Conservation (phyloP, 1,140 invertebrate species). For the Metopolophium dirhodum region DNA sequence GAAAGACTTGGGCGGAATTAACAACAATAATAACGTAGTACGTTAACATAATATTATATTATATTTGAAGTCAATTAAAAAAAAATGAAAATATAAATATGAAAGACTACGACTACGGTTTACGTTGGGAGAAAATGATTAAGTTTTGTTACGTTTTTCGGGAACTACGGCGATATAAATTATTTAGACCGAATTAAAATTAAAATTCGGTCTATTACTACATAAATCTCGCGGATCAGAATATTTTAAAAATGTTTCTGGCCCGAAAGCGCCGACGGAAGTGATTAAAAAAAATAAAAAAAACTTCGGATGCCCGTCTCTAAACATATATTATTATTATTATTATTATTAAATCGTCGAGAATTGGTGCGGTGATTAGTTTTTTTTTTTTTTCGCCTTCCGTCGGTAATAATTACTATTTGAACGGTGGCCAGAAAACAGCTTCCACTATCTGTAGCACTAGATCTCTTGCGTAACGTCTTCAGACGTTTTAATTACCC, state of each 20-base stretch:
- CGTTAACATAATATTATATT: neutral
- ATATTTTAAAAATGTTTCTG: conserved; percentile 27
- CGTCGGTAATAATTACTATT: conserved; percentile 53
- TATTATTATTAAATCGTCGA: conserved; percentile 43
- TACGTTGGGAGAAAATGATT: neutral
- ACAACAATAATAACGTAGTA: neutral
- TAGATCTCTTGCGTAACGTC: conserved; percentile 50
- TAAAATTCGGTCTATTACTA: neutral
- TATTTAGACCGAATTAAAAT: neutral
- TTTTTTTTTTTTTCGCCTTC: conserved; percentile 7
- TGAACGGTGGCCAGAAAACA: conserved; percentile 28
- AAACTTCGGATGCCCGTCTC: neutral
- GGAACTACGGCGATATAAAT: neutral
- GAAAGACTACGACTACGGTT: neutral
- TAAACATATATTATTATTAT: neutral
- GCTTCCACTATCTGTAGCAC: conserved; percentile 29
- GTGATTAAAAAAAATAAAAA: conserved; percentile 22
- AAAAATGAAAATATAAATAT: neutral
- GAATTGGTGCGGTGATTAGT: conserved; percentile 16
- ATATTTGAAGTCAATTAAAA: neutral
- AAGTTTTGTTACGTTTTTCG: neutral
- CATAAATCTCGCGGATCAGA: neutral
- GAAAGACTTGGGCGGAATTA: neutral
- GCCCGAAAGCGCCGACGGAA: conserved; percentile 34
- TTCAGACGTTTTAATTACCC: conserved; percentile 52